Conservation (phyloP, 2,113 vertebrate species). For the Callithrix jacchus region DNA sequence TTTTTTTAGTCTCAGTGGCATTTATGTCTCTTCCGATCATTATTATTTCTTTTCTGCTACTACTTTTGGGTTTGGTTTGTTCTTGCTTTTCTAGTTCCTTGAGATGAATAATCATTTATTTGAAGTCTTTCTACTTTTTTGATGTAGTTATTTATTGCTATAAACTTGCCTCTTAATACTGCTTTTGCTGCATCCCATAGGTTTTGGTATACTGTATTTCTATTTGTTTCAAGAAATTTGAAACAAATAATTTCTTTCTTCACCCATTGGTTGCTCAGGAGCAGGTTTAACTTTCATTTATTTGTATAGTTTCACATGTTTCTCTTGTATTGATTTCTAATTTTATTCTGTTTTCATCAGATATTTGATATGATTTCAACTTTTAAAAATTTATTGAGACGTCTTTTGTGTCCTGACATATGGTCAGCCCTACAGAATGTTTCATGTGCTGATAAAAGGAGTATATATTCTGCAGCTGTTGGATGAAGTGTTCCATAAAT, state of each 20-base stretch:
- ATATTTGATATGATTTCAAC: not conserved
- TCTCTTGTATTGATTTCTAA: not conserved
- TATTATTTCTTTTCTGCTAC: too few relatives aligned
- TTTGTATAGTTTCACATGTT: not conserved
- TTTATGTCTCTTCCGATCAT: too few relatives aligned
- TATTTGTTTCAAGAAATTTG: not conserved
- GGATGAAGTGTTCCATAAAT: not conserved
- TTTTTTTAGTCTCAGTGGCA: too few relatives aligned
- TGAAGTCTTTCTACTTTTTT: too few relatives aligned
- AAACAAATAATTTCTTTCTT: not conserved
- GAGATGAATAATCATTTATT: too few relatives aligned
- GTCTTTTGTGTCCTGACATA: not conserved
- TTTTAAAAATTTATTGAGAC: not conserved
- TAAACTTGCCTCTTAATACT: too few relatives aligned
- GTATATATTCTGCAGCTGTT: not conserved
- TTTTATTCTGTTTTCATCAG: not conserved
- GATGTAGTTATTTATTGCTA: too few relatives aligned
- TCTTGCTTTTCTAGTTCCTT: too few relatives aligned
- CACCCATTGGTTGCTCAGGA: not conserved
- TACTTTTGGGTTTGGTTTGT: too few relatives aligned
- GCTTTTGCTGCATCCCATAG: too few relatives aligned
- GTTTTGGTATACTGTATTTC: not conserved
- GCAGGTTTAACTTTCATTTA: not conserved
- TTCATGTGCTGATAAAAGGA: not conserved
- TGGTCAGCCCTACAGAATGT: not conserved